phyloP scores from a whole-genome alignment of 2,888 invertebrate species.

The Acanthacorydalis orientalis region DNA sequence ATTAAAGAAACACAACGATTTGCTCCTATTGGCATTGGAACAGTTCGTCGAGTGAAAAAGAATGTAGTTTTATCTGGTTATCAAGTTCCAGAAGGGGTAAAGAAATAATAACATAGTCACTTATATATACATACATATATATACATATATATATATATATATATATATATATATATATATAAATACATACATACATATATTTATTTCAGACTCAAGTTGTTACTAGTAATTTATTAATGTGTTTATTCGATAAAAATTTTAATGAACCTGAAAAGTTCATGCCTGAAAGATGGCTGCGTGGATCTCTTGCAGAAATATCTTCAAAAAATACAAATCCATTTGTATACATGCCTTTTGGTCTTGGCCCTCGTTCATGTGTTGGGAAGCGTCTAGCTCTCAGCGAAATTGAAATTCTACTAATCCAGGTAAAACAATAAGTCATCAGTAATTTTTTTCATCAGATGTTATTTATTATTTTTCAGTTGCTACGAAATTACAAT shows the following conservation, averaged over 20 bases:
- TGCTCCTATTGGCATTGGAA: conserved; percentile 16
- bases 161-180: not conserved
- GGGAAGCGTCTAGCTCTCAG: conserved; percentile 56
- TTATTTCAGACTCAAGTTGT: conserved; percentile 13
- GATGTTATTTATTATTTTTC: conserved; percentile 4
- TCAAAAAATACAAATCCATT: conserved; percentile 35
- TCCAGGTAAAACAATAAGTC: conserved; percentile 14
- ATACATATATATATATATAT: not conserved
- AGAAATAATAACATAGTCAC: not conserved
- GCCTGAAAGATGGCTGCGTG: conserved; percentile 20
- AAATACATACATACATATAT: not conserved
- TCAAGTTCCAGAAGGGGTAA: conserved; percentile 23
- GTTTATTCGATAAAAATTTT: conserved; percentile 17
- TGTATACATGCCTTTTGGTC: conserved; percentile 47
- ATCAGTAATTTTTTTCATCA: too few relatives aligned
- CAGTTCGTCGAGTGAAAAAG: conserved; percentile 15
- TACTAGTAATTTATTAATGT: conserved; percentile 16
- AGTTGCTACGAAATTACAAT: conserved; percentile 16
- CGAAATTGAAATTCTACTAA: conserved; percentile 22
- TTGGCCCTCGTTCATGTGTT: conserved; percentile 48
- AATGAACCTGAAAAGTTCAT: conserved; percentile 15
- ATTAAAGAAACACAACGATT: conserved; percentile 41
- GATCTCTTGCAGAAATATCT: conserved; percentile 16
- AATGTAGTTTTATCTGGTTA: conserved; percentile 22
- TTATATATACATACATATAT: not conserved